phyloP scores from a whole-genome alignment of 2,888 invertebrate species.

The Morinoia aosen region DNA sequence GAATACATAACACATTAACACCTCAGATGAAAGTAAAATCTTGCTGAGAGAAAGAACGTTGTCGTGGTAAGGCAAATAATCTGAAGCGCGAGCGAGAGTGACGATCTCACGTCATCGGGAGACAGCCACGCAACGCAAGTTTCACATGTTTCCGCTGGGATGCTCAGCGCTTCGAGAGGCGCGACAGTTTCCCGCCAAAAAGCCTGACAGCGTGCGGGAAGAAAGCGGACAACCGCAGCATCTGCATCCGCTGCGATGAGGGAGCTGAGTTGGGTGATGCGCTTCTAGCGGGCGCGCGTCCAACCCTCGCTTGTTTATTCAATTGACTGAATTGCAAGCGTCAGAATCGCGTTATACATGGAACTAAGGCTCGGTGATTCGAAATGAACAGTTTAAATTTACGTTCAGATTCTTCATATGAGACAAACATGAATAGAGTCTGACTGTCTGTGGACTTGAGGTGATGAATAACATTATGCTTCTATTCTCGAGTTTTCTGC shows the following conservation, averaged over 20 bases:
- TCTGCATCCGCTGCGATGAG: neutral
- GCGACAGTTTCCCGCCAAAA: conserved; percentile 35
- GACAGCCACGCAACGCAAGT: conserved; percentile 33
- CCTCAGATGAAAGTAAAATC: conserved; percentile 7
- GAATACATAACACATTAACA: neutral
- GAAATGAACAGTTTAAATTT: too few relatives aligned
- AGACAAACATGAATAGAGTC: too few relatives aligned
- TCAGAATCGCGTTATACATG: neutral
- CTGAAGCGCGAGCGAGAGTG: conserved; percentile 15
- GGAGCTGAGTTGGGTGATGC: neutral
- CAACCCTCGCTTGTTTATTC: neutral
- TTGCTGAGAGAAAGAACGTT: neutral
- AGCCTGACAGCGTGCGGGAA: conserved; percentile 26
- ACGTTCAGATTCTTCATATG: too few relatives aligned
- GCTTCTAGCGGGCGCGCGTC: neutral
- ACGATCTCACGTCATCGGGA: conserved; percentile 34
- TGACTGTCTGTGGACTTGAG: too few relatives aligned
- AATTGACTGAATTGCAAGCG: neutral
- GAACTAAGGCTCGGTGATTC: too few relatives aligned
- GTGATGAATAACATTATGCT: neutral
- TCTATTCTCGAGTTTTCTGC: neutral
- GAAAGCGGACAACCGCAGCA: conserved; percentile 50
- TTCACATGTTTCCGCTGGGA: conserved; percentile 44
- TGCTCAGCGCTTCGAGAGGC: conserved; percentile 19
- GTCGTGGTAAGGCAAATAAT: conserved; percentile 14